Evolutionary conservation across 1,140 invertebrate genomes (phyloP), one percentile per base, ranked within the genome.

Genomic region (Oreohelix idahoensis): DNA sequence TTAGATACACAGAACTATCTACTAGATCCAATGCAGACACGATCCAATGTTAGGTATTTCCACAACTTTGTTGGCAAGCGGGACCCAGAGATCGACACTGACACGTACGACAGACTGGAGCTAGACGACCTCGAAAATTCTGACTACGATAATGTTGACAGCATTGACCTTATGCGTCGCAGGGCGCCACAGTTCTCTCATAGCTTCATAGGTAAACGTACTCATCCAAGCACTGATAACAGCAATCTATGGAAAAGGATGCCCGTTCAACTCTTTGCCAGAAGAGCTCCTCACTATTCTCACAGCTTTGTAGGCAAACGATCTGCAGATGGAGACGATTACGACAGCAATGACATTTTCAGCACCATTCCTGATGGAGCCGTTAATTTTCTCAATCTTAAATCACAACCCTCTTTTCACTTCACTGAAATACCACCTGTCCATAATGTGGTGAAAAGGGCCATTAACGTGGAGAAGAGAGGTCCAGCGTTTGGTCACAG

Each of bases 281-380:
- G 42, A 36, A 36, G 39, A n/a, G 42, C 42, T 11, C 71, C 71
- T 42, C 42, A 39, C 23, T 74, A 74, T 49, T 74, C 71, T 39
- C 77, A 79, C 29, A 79, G 53, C 38, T 79, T 79, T 49, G 77
- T 79, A 13, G 77, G 77, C 42, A 79, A 79, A 66, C 53, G 77
- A 1, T 63, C 77, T 39, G 17, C 1, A 17, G 39, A 66, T 35
- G 58, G 58, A 39, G 32, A 66, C 17, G 26, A 17, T 20, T 63
- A 66, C 58, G 49, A 78, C 75, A 23, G 11, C n/a, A 36, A 39
- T 29, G 51, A 8, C 36, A 79, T 35, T n/a, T 13, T 4, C 1
- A 36, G n/a, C 29, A 45, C 1, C 17, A 35, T 51, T 36, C 32
- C 49, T 17, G 53, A 39, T n/a, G n/a, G 38, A 29, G 20, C 15